Evolutionary conservation across 2,797 vertebrate genomes (phyloP), one percentile per base, ranked within the genome.

Genomic region (Coregonus suidteri): DNA sequence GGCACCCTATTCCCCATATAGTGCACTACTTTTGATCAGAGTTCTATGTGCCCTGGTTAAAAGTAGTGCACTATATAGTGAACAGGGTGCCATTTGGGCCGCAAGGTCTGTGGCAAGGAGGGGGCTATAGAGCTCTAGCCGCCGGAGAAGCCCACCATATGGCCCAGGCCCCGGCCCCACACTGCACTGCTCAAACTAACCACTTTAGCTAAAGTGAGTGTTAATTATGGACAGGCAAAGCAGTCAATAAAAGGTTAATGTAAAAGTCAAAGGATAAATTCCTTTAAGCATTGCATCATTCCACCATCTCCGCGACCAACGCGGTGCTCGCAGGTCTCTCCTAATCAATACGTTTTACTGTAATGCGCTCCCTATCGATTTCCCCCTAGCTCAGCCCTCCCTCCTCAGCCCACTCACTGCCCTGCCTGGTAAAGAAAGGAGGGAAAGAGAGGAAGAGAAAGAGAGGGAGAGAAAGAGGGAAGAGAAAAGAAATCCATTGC

Each of bases 171-270:
- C 31, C 20, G 25, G 41, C 37, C 25, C 20, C 56, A 62, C 56
- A 68, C 90, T 90, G 92, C 66, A 68, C 93, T 94, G 71, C 93
- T 95, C 89, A 96, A 96, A 97, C 96, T 96, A 97, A 97, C 96
- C 96, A 97, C 95, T 97, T 96, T 96, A 95, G 95, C 97, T 98
- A 97, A 97, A 98, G 96, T 97, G 96, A 95, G 96, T 96, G 97
- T 98, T 99, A 98, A 99, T 99, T 98, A 98, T 96, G 95, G 96
- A 96, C 95, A 96, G 96, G 96, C 96, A 95, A 95, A 96, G 95
- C 94, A 97, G 97, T 99, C 97, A 98, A 98, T 99, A 98, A 96
- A 97, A 98, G 98, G 98, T 99, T 99, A 99, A 99, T 99, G 98
- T 95, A 97, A 93, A 94, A 98, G 97, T 96, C 98, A 98, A 94